Conservation (phyloP, 2,888 invertebrate genomes). For the Hydroisotoma schaefferi region DNA sequence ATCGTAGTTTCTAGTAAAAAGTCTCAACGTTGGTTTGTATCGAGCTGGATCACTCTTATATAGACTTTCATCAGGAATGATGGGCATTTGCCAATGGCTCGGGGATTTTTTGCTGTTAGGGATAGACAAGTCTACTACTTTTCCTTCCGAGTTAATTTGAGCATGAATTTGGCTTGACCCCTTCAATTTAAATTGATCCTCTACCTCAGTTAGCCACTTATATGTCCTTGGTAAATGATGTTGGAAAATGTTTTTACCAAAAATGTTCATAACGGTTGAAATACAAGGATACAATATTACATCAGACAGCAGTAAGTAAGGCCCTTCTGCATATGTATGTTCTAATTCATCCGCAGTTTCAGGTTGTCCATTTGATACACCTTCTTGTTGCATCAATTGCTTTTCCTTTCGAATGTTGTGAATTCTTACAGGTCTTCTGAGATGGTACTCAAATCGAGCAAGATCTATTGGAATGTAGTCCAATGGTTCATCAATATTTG, state of each 20-base stretch:
- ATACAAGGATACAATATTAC: constrained; percentile 71
- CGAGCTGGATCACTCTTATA: constrained; percentile 75
- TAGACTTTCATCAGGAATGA: constrained; percentile 62
- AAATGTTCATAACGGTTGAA: constrained; percentile 59
- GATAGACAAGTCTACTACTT: too few species aligned
- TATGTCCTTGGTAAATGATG: constrained; percentile 61
- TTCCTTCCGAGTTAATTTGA: not conserved
- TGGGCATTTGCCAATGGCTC: constrained; percentile 54
- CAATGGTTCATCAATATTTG: constrained; percentile 15
- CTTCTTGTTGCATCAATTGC: constrained; percentile 54
- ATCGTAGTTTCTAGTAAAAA: constrained; percentile 73
- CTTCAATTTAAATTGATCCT: constrained; percentile 5
- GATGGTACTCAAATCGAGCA: constrained; percentile 75
- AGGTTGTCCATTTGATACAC: constrained; percentile 2
- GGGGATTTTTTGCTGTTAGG: too few species aligned
- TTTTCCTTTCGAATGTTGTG: constrained; percentile 80
- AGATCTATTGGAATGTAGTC: constrained; percentile 71
- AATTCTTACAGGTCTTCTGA: constrained; percentile 74
- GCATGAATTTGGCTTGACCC: not conserved
- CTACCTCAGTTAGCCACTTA: constrained; percentile 61
- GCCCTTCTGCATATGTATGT: constrained; percentile 80
- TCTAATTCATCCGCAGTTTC: constrained; percentile 11
- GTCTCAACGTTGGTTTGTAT: constrained; percentile 67
- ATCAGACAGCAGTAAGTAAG: constrained; percentile 77
- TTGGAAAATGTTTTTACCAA: constrained; percentile 50